Evolutionary conservation across 2,888 invertebrate genomes (phyloP), one percentile per base, ranked within the genome.

Genomic region (Microchrysa polita): DNA sequence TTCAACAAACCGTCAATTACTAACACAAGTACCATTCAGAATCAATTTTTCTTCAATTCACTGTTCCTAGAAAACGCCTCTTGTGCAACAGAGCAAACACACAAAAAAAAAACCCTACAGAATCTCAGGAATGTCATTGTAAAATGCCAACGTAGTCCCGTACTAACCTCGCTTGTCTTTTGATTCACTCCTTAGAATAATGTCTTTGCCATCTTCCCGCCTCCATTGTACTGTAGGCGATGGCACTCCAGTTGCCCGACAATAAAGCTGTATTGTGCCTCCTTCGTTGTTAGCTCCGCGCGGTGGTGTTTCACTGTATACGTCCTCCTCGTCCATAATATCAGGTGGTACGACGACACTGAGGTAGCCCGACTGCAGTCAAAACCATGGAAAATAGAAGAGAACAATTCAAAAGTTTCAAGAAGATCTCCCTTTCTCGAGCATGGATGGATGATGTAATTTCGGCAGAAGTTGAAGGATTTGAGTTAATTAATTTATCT

Each of bases 321-420:
- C 79, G 12, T 84, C 84, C 2, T 82, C 82, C 52, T 82, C 81
- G 84, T 93, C 92, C 78, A 93, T 87, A 79, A 95, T 94, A 84
- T 95, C 94, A 69, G 95, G 95, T 12, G 95, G 93, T 80, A 94
- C 92, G 76, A 94, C 92, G 77, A 96, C 95, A 82, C 93, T 92
- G 81, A 96, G 88, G 81, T 91, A 89, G 76, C 95, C 96, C 88
- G 93, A 94, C 95, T 95, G 86, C 44, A 81, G 82, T 79, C 18
- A 27, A 74, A 40, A 72, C 27, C n/a, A 63, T 14, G 44, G n/a
- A 60, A 48, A 60, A 20, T 52, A 44, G 72, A 59, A 34, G n/a
- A 27, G 20, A 18, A 65, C 23, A 48, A 23, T 20, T n/a, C 10
- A 22, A 65, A n/a, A 1, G 65, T 34, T 34, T 34, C 2, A 34